Evolutionary conservation across 2,888 invertebrate species (phyloP), one percentile per base, ranked within the genome.

Genomic region (Portevinia maculata): DNA sequence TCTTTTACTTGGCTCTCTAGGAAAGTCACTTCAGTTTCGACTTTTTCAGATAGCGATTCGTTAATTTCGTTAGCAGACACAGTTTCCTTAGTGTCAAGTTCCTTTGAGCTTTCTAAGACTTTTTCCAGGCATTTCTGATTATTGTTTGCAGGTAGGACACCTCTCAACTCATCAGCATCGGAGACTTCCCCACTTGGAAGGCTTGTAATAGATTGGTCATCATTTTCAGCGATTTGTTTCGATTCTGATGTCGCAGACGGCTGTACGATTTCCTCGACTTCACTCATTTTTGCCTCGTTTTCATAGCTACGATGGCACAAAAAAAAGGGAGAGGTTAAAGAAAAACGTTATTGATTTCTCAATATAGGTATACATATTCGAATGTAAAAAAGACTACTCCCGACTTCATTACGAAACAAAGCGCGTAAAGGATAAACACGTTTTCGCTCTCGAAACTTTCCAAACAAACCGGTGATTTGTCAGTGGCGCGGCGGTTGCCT

Each of bases 281-380:
- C 64, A 57, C 57, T 74, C 74, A 74, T 74, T n/a, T 32, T 64
- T 13, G 17, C 48, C n/a, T 48, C 17, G 24, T 30, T 34, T 50
- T 32, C 71, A 53, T 71, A 24, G 21, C 71, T 60, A 24, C 11
- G 4, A 0, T 5, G 19, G 48, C 9, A 19, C 21, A 34, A 13
- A 24, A 8, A 15, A 21, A 24, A 28, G 3, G 13, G 30, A 9
- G 1, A 13, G 1, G 15, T 24, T 13, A 24, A n/a, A n/a, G n/a
- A n/a, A n/a, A n/a, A n/a, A n/a, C n/a, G n/a, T n/a, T n/a, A n/a
- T n/a, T n/a, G n/a, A n/a, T n/a, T n/a, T n/a, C n/a, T n/a, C n/a
- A n/a, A n/a, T n/a, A n/a, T n/a, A n/a, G n/a, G n/a, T n/a, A n/a
- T n/a, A n/a, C n/a, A n/a, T n/a, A n/a, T n/a, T n/a, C n/a, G n/a